Base-by-base conservation (phyloP, 2,113 vertebrate genomes). In the Oceanites oceanicus region DNA sequence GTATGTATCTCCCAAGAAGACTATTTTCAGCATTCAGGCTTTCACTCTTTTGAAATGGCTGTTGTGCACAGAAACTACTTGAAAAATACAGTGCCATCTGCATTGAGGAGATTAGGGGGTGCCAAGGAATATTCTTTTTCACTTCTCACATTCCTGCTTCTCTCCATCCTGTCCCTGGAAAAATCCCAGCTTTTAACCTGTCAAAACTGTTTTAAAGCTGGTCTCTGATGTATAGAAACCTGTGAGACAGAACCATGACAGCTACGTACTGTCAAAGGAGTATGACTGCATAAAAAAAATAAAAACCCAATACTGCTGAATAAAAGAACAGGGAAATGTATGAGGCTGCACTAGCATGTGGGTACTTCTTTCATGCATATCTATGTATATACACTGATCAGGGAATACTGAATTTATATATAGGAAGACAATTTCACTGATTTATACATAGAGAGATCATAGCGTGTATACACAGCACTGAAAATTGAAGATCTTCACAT, bases 131-230 rank as follows among this genome's bases (percentile, higher is more conserved):
- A 80, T 80, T 93, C 78, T 92, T 96, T 97, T 87, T 71, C 62
- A 45, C 38, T 92, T 96, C 80, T 91, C 92, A 70, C 70, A 85
- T 95, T 93, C 83, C 91, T 91, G 62, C 29, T 75, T 95, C 83
- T 91, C 49, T 94, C 71, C 74, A 91, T 75, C 66, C 74, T 74
- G 47, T 85, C 80, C 72, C 80, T 94, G 95, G 95, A 94, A 97
- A 96, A 96, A 94, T 91, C 86, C 78, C 88, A 96, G 94, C 67
- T 94, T 96, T 96, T 96, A 96, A 91, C 83, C 80, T 94, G 95
- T 92, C 92, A 91, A 90, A 96, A 85, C 83, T 83, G 91, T 91
- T 96, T 91, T 96, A 91, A 94, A 91, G 40, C 78, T 91, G 49
- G 83, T 91, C 86, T 91, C 77, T 92, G 81, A 86, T 92, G 70